Base-by-base conservation (phyloP, 2,113 vertebrate genomes). In the Pteruthius melanotis region DNA sequence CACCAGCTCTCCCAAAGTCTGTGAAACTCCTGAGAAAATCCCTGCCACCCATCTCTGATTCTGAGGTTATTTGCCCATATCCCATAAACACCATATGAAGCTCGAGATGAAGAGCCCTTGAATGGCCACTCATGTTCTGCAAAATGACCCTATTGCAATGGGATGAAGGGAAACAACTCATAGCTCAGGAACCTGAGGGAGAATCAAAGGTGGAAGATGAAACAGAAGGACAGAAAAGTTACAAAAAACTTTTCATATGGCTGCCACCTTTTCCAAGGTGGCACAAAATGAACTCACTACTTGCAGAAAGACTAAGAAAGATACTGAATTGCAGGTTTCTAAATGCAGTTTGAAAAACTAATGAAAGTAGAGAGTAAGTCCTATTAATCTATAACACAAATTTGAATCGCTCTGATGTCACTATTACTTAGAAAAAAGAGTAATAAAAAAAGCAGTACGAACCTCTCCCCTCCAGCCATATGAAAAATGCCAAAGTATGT, bases 111-210 rank as follows among this genome's bases (percentile, higher is more conserved):
- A 52, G 7, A 6, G 68, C 9, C 17, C 44, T 76, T 63, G 22
- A 61, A 50, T 0, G 0, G 18, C 27, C 21, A 45, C 7, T 7
- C 0, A 1, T 7, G 8, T 18, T 72, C 57, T 59, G 8, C 28
- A 68, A 83, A 93, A 80, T 35, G 7, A 83, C 11, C 45, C 17
- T 47, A 1, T 13, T 50, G 11, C 20, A 72, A 17, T 33, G 14
- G 39, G 30, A 68, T 42, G 26, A 68, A 39, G 12, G 17, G 57
- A 86, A 89, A 61, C 4, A 66, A 57, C 53, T 78, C 33, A 19
- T 39, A 44, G 11, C 35, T 87, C 31, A 18, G 57, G 28, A 65
- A 40, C 31, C 4, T 57, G 15, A 85, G 7, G 18, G 21, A 65
- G 5, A 50, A 63, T 53, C 15, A 63, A 87, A 74, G 19, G 61